Evolutionary conservation across 2,888 invertebrate species (phyloP).

Genomic region (Dicycla oo): DNA sequence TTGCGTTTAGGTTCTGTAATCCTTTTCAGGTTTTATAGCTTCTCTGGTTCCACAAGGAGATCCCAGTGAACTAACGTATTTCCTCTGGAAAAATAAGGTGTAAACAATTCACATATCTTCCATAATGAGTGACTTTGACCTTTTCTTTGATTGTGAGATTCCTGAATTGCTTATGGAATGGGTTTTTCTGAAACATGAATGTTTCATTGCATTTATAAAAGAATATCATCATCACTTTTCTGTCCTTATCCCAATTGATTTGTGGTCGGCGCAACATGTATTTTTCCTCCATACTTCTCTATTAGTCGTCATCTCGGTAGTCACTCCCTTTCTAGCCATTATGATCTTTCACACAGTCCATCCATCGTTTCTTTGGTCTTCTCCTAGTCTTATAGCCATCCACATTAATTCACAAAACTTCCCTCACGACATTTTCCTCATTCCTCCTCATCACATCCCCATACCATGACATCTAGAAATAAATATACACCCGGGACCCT

Average conservation of each 20-base stretch:
- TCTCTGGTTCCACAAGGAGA: not conserved
- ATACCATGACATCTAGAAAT: no score
- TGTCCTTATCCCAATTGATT: no score
- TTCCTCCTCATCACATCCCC: no score
- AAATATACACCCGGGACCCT: no score
- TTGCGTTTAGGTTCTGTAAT: no score
- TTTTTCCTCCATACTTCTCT: no score
- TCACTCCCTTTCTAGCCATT: no score
- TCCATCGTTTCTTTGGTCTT: not conserved
- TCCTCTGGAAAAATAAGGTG: not conserved
- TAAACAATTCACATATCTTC: not conserved
- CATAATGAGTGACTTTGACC: constrained; percentile 1
- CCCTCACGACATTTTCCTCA: no score
- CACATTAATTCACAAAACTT: not conserved
- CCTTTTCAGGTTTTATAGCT: no score
- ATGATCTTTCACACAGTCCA: not conserved
- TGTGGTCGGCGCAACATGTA: no score
- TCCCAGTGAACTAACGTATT: not conserved
- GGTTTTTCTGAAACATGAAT: not conserved
- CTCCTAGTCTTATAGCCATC: not conserved
- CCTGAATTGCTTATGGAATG: not conserved
- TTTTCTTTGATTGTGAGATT: constrained; percentile 15
- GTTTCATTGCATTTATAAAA: not conserved
- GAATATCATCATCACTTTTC: not conserved
- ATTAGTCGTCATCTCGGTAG: no score